Evolutionary conservation across 2,113 vertebrate species (phyloP).

Genomic region (Prolemur simus): DNA sequence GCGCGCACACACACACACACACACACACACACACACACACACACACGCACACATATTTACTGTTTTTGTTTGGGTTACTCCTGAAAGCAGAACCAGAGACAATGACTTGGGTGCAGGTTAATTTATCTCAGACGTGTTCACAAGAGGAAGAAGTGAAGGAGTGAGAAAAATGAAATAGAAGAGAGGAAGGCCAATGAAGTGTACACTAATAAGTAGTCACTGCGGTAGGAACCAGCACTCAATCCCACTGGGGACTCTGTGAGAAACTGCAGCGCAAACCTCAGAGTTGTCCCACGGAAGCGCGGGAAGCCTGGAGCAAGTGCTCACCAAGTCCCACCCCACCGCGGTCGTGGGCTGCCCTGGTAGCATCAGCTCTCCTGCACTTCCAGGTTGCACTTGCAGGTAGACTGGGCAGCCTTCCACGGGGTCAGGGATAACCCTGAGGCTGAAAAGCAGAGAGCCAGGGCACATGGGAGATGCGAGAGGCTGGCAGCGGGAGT

Average conservation of each 20-base stretch:
- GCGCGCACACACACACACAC: neutral
- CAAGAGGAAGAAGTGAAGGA: neutral
- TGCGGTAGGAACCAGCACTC: neutral
- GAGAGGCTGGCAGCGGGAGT: fast-evolving
- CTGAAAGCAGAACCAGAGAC: neutral
- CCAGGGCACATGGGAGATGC: fast-evolving
- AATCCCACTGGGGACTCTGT: neutral
- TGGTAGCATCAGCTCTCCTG: neutral
- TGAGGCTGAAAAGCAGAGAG: neutral
- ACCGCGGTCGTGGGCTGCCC: neutral
- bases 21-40: neutral
- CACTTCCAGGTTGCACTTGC: neutral
- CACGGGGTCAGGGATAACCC: neutral
- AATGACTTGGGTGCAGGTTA: neutral
- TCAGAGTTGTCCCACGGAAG: neutral
- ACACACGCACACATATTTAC: neutral
- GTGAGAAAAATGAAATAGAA: neutral
- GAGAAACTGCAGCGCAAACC: neutral
- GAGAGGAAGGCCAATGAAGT: neutral
- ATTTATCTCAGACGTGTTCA: neutral
- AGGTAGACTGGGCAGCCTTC: neutral
- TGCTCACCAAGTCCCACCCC: neutral
- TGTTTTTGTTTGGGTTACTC: neutral
- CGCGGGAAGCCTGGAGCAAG: neutral
- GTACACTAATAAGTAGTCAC: neutral